phyloP scores from a whole-genome alignment of 2,113 vertebrate genomes.

The Typhlomys cinereus region DNA sequence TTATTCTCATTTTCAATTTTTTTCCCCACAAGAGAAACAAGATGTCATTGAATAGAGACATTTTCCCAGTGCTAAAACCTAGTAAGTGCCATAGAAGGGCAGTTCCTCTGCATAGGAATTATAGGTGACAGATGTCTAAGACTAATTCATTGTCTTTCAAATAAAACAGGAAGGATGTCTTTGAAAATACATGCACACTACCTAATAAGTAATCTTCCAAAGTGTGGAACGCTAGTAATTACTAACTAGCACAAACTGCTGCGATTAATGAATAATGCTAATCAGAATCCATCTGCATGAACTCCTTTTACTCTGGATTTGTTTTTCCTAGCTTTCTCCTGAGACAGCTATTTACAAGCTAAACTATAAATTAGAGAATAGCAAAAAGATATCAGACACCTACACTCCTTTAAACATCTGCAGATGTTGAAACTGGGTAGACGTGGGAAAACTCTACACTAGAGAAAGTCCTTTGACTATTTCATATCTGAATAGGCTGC shows the following conservation, averaged over 20 bases:
- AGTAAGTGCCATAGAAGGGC: constrained; percentile 29
- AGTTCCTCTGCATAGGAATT: constrained; percentile 57
- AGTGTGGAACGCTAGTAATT: neutral
- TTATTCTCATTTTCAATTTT: constrained; percentile 17
- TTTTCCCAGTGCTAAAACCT: constrained; percentile 48
- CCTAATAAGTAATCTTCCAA: constrained; percentile 63
- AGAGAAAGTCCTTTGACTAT: neutral
- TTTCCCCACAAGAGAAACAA: constrained; percentile 47
- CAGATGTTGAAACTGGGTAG: neutral
- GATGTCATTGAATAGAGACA: constrained; percentile 35
- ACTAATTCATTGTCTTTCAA: constrained; percentile 67
- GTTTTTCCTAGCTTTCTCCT: constrained; percentile 18
- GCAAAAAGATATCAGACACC: neutral
- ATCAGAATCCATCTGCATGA: constrained; percentile 50
- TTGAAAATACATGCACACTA: constrained; percentile 63
- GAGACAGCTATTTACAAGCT: constrained; percentile 38
- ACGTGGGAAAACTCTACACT: neutral
- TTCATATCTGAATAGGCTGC: neutral
- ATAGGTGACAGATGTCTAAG: constrained; percentile 53
- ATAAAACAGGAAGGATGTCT: constrained; percentile 67
- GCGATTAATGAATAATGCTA: constrained; percentile 58
- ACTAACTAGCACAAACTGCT: constrained; percentile 59
- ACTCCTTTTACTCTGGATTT: neutral
- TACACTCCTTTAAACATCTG: neutral
- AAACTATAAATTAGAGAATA: neutral